Evolutionary conservation across 2,888 invertebrate genomes (phyloP).

Genomic region (Drosophila vallismaia): DNA sequence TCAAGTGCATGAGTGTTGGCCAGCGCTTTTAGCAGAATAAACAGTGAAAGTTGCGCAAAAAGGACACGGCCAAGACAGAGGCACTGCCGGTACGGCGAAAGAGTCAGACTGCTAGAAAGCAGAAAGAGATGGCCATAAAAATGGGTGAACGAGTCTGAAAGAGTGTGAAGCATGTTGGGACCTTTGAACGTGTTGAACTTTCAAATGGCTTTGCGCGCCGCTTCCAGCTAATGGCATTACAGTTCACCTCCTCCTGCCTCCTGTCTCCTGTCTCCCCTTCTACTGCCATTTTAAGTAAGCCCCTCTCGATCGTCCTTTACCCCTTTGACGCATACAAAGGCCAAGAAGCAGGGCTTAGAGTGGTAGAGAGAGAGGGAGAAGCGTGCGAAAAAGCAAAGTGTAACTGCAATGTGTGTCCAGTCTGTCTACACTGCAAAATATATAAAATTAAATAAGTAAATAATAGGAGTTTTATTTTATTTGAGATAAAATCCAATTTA

Average conservation of each 20-base stretch:
- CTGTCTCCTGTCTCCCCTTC: not conserved
- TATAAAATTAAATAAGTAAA: not conserved
- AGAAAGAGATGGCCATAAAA: conserved; percentile 25
- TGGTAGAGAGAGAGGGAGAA: not conserved
- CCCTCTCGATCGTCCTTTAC: conserved; percentile 5
- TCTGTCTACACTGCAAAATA: conserved; percentile 27
- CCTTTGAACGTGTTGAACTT: conserved; percentile 79
- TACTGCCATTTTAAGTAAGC: not conserved
- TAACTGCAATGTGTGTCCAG: conserved; percentile 55
- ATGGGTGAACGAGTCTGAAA: conserved; percentile 36
- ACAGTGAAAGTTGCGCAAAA: conserved; percentile 78
- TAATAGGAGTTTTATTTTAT: not conserved
- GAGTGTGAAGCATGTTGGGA: conserved; percentile 67
- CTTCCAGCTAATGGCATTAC: conserved; percentile 78
- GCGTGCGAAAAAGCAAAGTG: conserved; percentile 58
- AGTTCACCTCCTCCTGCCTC: conserved; percentile 47
- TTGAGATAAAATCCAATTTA: not conserved
- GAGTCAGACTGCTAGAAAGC: conserved; percentile 12
- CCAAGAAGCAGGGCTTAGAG: conserved; percentile 10
- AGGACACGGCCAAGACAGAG: conserved; percentile 60
- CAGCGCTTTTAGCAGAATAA: conserved; percentile 79
- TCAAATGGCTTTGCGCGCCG: conserved; percentile 79
- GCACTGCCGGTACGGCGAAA: conserved; percentile 13
- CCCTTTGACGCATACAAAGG: conserved; percentile 57
- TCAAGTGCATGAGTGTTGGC: conserved; percentile 77